Evolutionary conservation across 2,888 invertebrate species (phyloP).

Genomic region (Seira ritae): DNA sequence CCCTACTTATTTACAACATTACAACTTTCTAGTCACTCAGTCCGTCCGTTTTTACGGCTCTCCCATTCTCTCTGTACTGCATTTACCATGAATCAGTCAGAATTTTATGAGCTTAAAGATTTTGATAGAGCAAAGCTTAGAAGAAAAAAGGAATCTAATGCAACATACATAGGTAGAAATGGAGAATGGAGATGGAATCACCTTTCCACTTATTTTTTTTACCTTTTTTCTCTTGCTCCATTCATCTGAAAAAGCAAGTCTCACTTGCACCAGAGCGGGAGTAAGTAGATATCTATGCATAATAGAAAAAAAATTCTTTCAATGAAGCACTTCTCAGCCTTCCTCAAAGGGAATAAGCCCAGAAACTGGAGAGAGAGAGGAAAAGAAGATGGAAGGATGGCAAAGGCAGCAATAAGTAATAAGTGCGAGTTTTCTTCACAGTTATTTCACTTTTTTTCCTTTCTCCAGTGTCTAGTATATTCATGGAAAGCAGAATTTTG

Average conservation of each 20-base stretch:
- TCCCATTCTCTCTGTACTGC: slow-evolving; percentile 14
- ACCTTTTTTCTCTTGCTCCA: slow-evolving; percentile 8
- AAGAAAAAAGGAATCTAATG: background rate
- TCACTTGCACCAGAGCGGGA: too few species aligned
- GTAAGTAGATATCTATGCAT: slow-evolving; percentile 15
- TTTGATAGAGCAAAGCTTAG: background rate
- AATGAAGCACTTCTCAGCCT: slow-evolving; percentile 12
- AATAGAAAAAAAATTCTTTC: slow-evolving; percentile 18
- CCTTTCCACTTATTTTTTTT: slow-evolving; percentile 7
- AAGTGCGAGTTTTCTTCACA: background rate
- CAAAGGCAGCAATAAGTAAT: slow-evolving; percentile 13
- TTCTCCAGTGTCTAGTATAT: too few species aligned
- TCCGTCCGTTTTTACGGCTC: background rate
- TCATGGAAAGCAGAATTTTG: too few species aligned
- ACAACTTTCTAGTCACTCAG: background rate
- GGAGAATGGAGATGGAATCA: background rate
- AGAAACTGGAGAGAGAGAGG: slow-evolving; percentile 20
- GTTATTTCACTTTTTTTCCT: background rate
- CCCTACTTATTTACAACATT: slow-evolving; percentile 9
- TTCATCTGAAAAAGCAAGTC: background rate
- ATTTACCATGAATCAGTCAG: slow-evolving; percentile 47
- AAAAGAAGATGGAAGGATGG: background rate
- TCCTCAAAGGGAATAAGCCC: background rate
- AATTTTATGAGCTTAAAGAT: slow-evolving; percentile 38
- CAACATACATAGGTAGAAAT: too few species aligned